A percentile compares a stretch with the other conserved stretches of the same genome.
phyloP scores from a whole-genome alignment of 2,113 vertebrate genomes.

The Nothoprocta perdicaria region DNA sequence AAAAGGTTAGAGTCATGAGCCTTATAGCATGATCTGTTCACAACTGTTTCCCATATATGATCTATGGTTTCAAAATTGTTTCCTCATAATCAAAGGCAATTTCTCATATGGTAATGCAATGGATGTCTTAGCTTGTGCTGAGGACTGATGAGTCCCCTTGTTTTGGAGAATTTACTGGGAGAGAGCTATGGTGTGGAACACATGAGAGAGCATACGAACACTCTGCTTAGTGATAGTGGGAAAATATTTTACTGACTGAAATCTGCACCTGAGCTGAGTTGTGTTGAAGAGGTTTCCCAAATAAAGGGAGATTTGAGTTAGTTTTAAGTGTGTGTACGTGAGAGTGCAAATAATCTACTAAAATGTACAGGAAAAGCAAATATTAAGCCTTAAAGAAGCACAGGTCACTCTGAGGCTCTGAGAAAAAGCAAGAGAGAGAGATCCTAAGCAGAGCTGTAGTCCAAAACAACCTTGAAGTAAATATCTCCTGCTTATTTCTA shows the following conservation, averaged over 20 bases:
- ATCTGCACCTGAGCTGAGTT: background rate
- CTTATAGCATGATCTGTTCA: background rate
- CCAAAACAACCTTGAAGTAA: background rate
- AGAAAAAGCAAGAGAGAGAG: background rate
- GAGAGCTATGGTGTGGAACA: background rate
- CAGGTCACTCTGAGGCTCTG: background rate
- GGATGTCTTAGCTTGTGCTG: background rate
- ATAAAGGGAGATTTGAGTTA: background rate
- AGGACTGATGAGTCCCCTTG: background rate
- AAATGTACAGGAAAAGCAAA: background rate
- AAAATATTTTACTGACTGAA: background rate
- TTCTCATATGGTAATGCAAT: background rate
- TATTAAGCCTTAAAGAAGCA: background rate
- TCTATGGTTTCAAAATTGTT: background rate
- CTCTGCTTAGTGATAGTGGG: background rate
- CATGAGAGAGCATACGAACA: background rate
- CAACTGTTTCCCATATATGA: background rate
- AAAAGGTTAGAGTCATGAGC: background rate
- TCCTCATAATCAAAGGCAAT: background rate
- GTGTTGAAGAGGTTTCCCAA: background rate
- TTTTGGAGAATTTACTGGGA: background rate
- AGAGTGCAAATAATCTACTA: background rate
- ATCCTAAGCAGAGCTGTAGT: background rate
- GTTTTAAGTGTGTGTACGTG: accelerated
- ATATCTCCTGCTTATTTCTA: background rate